These are phyloP conservation scores for Sclerurus mexicanus DNA, from an alignment of 2,113 vertebrate genomes.

Conservation along the genomic window DNA sequence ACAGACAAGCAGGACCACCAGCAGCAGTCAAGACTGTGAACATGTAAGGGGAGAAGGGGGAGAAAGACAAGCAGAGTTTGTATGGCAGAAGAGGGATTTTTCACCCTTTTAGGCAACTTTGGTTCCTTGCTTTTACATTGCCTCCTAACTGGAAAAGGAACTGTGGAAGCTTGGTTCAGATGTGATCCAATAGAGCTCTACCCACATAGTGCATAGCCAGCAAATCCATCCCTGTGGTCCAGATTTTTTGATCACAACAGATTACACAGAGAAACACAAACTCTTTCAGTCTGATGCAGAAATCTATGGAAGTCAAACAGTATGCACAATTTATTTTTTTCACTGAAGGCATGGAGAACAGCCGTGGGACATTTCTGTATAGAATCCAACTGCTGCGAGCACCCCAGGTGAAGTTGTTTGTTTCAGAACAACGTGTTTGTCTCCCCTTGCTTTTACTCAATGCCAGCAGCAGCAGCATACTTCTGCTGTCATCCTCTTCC, in stretches of 20 bases:
- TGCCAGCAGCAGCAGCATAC: neutral
- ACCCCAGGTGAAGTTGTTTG: neutral
- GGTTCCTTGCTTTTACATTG: neutral
- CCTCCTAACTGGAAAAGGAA: neutral
- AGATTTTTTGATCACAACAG: neutral
- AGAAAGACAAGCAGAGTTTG: neutral
- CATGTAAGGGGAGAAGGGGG: neutral
- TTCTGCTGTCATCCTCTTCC: neutral
- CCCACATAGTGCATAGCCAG: accelerated
- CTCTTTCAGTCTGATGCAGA: neutral
- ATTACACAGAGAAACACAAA: neutral
- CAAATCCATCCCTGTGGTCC: neutral
- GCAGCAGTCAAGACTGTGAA: neutral
- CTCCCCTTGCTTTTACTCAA: neutral
- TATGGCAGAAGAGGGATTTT: neutral
- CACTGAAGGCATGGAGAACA: neutral
- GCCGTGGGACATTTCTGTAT: neutral
- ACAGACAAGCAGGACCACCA: neutral
- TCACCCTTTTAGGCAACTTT: neutral
- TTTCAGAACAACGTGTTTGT: neutral
- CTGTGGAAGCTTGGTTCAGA: neutral
- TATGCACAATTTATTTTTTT: neutral
- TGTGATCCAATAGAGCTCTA: neutral
- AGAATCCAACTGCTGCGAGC: neutral
- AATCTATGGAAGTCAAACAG: neutral